Evolutionary conservation across 1,140 invertebrate genomes (phyloP).

Genomic region (Monochamus saltuarius): DNA sequence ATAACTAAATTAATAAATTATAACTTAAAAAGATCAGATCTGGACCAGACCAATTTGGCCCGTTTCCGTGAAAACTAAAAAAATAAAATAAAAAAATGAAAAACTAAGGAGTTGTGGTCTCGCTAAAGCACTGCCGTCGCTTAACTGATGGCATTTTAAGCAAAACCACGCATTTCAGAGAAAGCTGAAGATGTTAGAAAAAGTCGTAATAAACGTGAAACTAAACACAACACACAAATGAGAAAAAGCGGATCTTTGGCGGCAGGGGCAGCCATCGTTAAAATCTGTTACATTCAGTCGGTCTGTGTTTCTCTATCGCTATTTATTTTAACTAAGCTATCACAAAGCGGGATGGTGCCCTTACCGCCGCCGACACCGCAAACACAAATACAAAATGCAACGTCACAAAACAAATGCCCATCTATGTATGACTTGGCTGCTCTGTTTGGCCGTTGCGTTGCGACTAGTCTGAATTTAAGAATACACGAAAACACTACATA

Average conservation of each 20-base stretch:
- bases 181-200: conserved; percentile 43
- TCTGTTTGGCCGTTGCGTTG: conserved; percentile 35
- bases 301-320: conserved; percentile 22
- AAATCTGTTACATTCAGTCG: conserved; percentile 33
- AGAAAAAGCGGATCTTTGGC: conserved; percentile 22
- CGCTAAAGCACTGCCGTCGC: conserved; percentile 43
- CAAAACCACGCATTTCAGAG: conserved; percentile 45
- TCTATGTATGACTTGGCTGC: conserved; percentile 1
- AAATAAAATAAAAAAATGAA: conserved; percentile 27
- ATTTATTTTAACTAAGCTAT: conserved; percentile 34
- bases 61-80: conserved; percentile 16
- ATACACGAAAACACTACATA: conserved; percentile 50
- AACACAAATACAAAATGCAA: conserved; percentile 45
- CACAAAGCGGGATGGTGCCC: conserved; percentile 37
- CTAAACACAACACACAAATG: conserved; percentile 45
- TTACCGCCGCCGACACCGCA: conserved; percentile 27
- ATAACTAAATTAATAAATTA: conserved; percentile 40
- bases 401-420: conserved; percentile 30
- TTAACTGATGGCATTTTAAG: conserved; percentile 37
- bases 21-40: conserved; percentile 25
- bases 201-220: conserved; percentile 32
- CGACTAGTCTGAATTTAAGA: conserved; percentile 45
- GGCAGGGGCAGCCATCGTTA: conserved; percentile 25
- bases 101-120: conserved; percentile 42
- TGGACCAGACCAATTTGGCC: conserved; percentile 9